These are phyloP conservation scores for Sakesphorus luctuosus DNA, from an alignment of 2,113 vertebrate genomes.

Conservation along the genomic window DNA sequence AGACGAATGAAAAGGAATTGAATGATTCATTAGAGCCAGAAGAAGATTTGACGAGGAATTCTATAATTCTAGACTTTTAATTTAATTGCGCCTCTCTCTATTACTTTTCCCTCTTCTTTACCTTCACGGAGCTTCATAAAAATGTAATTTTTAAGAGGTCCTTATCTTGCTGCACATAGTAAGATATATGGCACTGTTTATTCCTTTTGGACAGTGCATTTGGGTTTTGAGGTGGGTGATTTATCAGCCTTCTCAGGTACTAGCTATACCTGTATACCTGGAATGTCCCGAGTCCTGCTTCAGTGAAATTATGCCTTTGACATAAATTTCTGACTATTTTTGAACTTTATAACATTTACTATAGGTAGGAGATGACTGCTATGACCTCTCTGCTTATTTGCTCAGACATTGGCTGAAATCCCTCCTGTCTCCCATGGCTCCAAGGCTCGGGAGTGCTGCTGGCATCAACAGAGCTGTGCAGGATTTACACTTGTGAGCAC, in stretches of 20 bases:
- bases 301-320: slow-evolving; percentile 41
- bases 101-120: slow-evolving; percentile 13
- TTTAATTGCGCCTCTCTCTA: slow-evolving; percentile 53
- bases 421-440: not conserved
- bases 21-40: slow-evolving; percentile 69
- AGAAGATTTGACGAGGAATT: slow-evolving; percentile 61
- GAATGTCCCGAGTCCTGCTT: not conserved
- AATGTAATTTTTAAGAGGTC: slow-evolving; percentile 30
- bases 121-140: slow-evolving; percentile 20
- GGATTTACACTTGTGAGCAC: not conserved
- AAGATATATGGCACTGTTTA: slow-evolving; percentile 59
- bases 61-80: slow-evolving; percentile 59
- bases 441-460: not conserved
- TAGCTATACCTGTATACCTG: slow-evolving; percentile 5
- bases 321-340: slow-evolving; percentile 57
- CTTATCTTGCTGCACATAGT: not conserved
- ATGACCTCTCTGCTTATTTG: slow-evolving; percentile 21
- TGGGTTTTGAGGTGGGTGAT: slow-evolving; percentile 39
- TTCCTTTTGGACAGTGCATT: slow-evolving; percentile 42
- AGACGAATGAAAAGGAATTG: slow-evolving; percentile 54
- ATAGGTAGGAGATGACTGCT: slow-evolving; percentile 38
- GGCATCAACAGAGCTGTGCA: not conserved
- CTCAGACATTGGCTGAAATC: slow-evolving; percentile 1
- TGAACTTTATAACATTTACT: slow-evolving; percentile 42
- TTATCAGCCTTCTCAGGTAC: slow-evolving; percentile 21